Base-by-base conservation (phyloP, 1,140 invertebrate genomes). In the Geopemphigus sp. region DNA sequence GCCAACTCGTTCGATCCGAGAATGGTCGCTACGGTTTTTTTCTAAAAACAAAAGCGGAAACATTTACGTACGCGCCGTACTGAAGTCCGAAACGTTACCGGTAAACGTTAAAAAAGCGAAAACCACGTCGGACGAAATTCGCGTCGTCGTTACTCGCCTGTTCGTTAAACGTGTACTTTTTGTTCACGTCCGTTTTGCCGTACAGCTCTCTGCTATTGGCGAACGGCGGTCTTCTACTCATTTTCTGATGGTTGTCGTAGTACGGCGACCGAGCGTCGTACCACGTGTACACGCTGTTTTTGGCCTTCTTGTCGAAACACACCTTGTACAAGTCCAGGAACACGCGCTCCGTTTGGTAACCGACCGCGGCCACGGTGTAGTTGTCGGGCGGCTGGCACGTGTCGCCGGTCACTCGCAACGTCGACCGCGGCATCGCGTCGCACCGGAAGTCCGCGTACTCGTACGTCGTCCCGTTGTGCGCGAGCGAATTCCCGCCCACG, bases 21-120 rank as follows among this genome's bases (percentile, higher is more conserved):
- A 80, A 84, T 83, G n/a, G 24, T 70, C 2, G 74, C 80, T 11
- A 84, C 68, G 1, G 82, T 82, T 63, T 81, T 63, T 47, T 70
- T 73, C 68, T 84, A 82, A 22, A 24, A 5, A 61, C 45, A 57
- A 5, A 76, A 32, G 39, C 5, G 17, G 12, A 50, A 12, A 50
- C 1, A 50, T 10, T 8, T 50, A 50, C 11, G 14, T 50, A 50
- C 47, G 12, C n/a, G 61, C 74, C n/a, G n/a, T n/a, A n/a, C n/a
- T n/a, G n/a, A n/a, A n/a, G n/a, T n/a, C n/a, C n/a, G n/a, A n/a
- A n/a, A n/a, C n/a, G n/a, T n/a, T n/a, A n/a, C n/a, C n/a, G n/a
- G n/a, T n/a, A n/a, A n/a, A n/a, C n/a, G n/a, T n/a, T n/a, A n/a
- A n/a, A n/a, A n/a, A n/a, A n/a, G 32, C 32, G 32, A 8, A 39